A percentile compares a stretch with the other conserved stretches of the same genome.
phyloP scores from a whole-genome alignment of 2,113 vertebrate species.

The Crotalus helleri region DNA sequence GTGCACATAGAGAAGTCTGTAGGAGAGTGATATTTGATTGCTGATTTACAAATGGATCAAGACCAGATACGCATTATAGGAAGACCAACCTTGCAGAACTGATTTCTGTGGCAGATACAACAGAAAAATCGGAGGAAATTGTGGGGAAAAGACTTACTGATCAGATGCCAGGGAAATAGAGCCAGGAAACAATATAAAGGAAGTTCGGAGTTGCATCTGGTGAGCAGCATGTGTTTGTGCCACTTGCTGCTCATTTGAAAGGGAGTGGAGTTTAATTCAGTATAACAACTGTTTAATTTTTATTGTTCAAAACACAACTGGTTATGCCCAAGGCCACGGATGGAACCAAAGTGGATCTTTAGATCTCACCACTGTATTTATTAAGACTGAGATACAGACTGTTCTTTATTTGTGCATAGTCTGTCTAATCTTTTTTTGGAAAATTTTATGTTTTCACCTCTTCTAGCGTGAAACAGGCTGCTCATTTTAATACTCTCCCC shows the following conservation, averaged over 20 bases:
- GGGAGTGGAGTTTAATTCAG: too few relatives aligned
- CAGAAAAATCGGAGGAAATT: background rate
- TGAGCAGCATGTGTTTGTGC: background rate
- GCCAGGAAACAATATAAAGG: background rate
- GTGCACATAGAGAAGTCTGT: background rate
- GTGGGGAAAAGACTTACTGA: background rate
- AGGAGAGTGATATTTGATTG: background rate
- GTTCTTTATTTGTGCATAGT: background rate
- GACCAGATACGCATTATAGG: background rate
- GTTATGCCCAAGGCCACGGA: background rate
- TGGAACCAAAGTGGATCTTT: background rate
- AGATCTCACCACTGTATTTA: background rate
- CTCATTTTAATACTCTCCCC: background rate
- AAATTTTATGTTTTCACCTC: background rate
- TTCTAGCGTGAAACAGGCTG: background rate
- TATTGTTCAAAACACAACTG: background rate
- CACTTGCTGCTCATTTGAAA: too few relatives aligned
- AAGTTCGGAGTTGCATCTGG: background rate
- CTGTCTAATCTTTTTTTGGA: background rate
- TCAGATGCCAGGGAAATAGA: background rate
- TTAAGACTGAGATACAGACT: background rate
- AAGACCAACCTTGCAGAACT: background rate
- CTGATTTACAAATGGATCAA: background rate
- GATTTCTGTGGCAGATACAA: background rate
- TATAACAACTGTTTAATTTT: too few relatives aligned